Conservation (phyloP, 2,113 vertebrate species). For the Triplophysa siluroides region DNA sequence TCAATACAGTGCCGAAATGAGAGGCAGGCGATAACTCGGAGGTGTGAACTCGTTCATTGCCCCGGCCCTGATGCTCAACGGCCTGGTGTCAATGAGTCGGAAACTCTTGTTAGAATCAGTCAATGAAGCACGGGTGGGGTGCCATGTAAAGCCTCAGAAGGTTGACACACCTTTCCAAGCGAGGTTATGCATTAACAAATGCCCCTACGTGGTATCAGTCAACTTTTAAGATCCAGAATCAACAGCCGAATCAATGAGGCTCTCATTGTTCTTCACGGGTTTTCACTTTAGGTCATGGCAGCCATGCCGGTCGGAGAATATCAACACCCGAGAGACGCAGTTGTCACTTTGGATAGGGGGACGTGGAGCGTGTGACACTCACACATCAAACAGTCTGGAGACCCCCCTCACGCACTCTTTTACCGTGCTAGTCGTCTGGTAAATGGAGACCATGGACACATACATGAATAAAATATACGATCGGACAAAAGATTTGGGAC, state of each 20-base stretch:
- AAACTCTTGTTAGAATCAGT: slow-evolving; percentile 47
- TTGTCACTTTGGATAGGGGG: neutral
- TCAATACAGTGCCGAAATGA: slow-evolving; percentile 12
- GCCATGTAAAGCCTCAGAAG: slow-evolving; percentile 5
- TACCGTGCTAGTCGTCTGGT: neutral
- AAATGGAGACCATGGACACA: neutral
- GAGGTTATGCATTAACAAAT: slow-evolving; percentile 11
- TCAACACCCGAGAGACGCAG: slow-evolving; percentile 12
- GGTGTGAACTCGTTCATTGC: slow-evolving; percentile 50
- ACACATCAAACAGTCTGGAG: slow-evolving; percentile 7
- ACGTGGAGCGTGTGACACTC: neutral
- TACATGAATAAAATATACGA: neutral
- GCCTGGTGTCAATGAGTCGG: slow-evolving; percentile 64
- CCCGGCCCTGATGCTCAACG: slow-evolving; percentile 61
- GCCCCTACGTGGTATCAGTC: slow-evolving; percentile 7
- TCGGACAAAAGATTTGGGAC: too few species aligned
- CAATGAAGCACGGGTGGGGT: slow-evolving; percentile 25
- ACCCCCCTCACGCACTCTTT: neutral
- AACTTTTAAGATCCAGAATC: slow-evolving; percentile 1
- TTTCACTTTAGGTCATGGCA: neutral
- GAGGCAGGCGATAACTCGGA: slow-evolving; percentile 10
- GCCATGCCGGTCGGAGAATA: neutral
- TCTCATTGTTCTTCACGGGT: neutral
- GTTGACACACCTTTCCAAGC: slow-evolving; percentile 13
- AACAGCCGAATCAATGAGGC: slow-evolving; percentile 13